Evolutionary conservation across 2,113 vertebrate species (phyloP), one percentile per base, ranked within the genome.

Genomic region (Saccopteryx leptura): DNA sequence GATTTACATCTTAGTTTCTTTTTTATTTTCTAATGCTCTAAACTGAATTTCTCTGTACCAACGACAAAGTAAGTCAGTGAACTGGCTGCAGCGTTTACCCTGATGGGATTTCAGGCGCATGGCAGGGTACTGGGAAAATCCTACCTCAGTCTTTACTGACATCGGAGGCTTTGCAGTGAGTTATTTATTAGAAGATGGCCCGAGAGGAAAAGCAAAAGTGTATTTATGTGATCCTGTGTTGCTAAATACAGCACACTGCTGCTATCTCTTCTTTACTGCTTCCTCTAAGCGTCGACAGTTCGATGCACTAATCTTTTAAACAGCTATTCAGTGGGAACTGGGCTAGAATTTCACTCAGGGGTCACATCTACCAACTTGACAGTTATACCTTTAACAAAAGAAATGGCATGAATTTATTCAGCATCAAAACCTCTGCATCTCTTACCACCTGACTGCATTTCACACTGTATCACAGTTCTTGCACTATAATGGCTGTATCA

Each of bases 321-420:
- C 94, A 96, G 86, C 89, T 91, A 90, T 97, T 97, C 89, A 78
- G 78, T 78, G 89, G 82, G 96, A 97, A 96, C 23, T 97, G 89
- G 95, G 91, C 95, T 95, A 97, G 97, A 97, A 97, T 96, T 96
- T 96, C 84, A 89, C 96, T 96, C 78, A 95, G 68, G 93, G 96
- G 97, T 97, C 95, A 96, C 96, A 97, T 98, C 97, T 91, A 93
- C 94, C 96, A 93, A 61, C 85, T 85, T 95, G 91, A 93, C 94
- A 96, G 91, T 94, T 94, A 91, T 24, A 63, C 91, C 50, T 95
- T 91, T 90, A 94, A 94, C 96, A 87, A 94, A 97, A 90, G 95
- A 93, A 96, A 95, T 60, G 48, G 50, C 94, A 85, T 91, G 95
- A 94, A 96, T 97, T 96, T 96, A 97, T 97, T 96, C 95, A 95